Evolutionary conservation across 2,113 vertebrate genomes (phyloP).

Genomic region (Machaerirhynchus nigripectus): DNA sequence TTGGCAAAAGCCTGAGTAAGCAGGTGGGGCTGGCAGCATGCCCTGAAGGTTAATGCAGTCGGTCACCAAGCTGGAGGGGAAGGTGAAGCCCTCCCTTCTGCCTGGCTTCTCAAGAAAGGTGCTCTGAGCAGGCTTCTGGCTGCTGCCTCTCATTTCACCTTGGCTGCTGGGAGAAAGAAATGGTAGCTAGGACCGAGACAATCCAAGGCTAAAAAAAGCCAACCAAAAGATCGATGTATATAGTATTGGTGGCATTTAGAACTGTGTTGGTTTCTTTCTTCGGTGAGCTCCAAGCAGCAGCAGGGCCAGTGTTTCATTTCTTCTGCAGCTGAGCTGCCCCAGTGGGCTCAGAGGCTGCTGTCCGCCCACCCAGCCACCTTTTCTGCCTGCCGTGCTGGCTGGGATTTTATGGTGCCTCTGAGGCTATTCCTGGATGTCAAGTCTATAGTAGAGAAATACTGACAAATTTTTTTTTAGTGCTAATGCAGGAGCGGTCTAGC

Average conservation of each 20-base stretch:
- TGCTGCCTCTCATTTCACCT: neutral
- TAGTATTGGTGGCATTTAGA: neutral
- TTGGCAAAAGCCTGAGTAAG: constrained; percentile 48
- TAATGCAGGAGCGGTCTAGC: neutral
- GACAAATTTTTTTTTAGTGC: neutral
- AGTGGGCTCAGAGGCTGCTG: neutral
- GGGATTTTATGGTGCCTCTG: neutral
- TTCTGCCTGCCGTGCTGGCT: neutral
- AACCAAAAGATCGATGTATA: neutral
- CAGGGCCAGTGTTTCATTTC: neutral
- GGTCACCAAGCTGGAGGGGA: neutral
- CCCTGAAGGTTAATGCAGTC: constrained; percentile 37
- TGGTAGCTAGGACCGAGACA: neutral
- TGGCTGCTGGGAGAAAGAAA: neutral
- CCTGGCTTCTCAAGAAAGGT: neutral
- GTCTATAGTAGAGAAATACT: neutral
- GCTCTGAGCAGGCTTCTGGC: neutral
- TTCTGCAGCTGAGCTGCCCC: neutral
- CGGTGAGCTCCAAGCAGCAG: neutral
- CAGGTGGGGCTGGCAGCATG: neutral
- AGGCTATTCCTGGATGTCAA: neutral
- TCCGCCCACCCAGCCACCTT: fast-evolving
- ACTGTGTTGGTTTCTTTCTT: fast-evolving
- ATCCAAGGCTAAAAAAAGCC: neutral
- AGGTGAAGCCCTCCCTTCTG: neutral